Evolutionary conservation across 2,113 vertebrate species (phyloP).

Genomic region (Gymnarchus niloticus): DNA sequence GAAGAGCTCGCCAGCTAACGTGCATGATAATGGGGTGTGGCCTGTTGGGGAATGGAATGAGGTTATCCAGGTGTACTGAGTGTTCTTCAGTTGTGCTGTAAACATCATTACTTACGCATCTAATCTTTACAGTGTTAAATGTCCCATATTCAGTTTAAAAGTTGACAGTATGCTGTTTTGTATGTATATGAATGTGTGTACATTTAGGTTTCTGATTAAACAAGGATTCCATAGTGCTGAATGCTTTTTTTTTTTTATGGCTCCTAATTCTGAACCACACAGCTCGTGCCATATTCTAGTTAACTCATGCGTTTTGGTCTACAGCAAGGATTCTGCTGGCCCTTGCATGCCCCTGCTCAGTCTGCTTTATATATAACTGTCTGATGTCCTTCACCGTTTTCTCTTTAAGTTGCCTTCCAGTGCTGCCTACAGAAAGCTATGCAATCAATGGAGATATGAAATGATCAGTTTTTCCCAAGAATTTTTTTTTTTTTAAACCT

Average conservation of each 20-base stretch:
- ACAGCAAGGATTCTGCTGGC: not conserved
- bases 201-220: not conserved
- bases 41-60: conserved; percentile 75
- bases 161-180: not conserved
- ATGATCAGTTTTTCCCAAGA: not conserved
- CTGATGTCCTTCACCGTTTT: not conserved
- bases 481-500: too few relatives aligned
- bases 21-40: conserved; percentile 77
- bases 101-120: not conserved
- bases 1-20: conserved; percentile 77
- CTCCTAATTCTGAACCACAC: too few relatives aligned
- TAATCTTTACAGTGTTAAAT: not conserved
- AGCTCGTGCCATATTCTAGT: too few relatives aligned
- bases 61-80: conserved; percentile 77
- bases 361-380: not conserved
- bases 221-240: not conserved
- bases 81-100: not conserved
- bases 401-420: not conserved
- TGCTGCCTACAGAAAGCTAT: not conserved
- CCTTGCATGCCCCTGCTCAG: not conserved
- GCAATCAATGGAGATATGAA: not conserved
- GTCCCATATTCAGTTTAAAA: not conserved
- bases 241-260: not conserved
- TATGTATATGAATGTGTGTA: not conserved
- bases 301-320: too few relatives aligned